Evolutionary conservation across 2,888 invertebrate species (phyloP).

Genomic region (Agonopterix subpropinquella): DNA sequence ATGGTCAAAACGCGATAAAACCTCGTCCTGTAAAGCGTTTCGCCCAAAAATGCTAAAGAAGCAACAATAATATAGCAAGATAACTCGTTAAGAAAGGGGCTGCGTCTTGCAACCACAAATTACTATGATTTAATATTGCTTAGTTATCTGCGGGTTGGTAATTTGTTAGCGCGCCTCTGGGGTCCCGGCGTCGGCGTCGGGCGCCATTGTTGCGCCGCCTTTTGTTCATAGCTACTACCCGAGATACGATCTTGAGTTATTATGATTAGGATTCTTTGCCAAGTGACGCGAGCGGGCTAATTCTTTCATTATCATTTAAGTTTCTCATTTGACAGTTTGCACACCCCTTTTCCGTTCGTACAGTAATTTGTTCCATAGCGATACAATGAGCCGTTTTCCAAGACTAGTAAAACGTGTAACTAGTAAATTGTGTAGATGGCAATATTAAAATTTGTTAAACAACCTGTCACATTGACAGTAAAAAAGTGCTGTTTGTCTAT

Average conservation of each 20-base stretch:
- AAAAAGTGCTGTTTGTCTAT: no score
- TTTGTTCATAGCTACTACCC: constrained; percentile 69
- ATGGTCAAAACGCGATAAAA: no score
- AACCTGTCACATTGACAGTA: no score
- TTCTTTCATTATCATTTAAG: constrained; percentile 64
- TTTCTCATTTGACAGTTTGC: constrained; percentile 29
- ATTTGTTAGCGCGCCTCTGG: constrained; percentile 68
- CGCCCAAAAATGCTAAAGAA: constrained; percentile 27
- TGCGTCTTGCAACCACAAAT: constrained; percentile 68
- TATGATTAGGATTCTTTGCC: constrained; percentile 74
- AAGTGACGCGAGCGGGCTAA: constrained; percentile 68
- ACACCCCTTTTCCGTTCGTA: not conserved
- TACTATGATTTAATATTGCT: constrained; percentile 76
- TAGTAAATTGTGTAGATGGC: no score
- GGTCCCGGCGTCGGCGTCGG: constrained; percentile 37
- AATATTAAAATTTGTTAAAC: no score
- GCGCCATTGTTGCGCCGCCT: constrained; percentile 71
- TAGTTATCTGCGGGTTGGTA: constrained; percentile 72
- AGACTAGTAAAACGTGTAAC: no score
- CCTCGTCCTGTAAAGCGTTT: constrained; percentile 18
- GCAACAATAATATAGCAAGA: constrained; percentile 45
- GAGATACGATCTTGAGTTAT: constrained; percentile 74
- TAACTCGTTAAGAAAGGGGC: constrained; percentile 53
- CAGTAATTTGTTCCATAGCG: not conserved
- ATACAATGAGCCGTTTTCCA: no score